These are phyloP conservation scores for Ochropleura leucogaster DNA, from an alignment of 2,888 invertebrate species.

Conservation along the genomic window DNA sequence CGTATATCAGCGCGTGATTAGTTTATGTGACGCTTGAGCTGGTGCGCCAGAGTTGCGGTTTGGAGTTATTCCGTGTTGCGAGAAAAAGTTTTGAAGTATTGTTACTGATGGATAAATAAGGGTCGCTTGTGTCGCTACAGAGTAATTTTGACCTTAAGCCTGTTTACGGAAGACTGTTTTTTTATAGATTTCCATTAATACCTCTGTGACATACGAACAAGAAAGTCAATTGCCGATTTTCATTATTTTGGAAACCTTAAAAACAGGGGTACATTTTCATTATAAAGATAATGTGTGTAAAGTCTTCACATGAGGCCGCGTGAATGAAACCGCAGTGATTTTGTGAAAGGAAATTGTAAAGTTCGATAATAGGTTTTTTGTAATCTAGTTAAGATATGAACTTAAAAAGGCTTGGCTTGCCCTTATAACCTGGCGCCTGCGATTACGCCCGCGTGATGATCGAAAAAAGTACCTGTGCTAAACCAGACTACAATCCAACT, in stretches of 20 bases:
- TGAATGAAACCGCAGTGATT: neutral
- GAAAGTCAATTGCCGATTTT: neutral
- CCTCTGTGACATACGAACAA: neutral
- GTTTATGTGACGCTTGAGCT: slow-evolving; percentile 78
- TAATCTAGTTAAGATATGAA: neutral
- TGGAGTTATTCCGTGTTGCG: slow-evolving; percentile 50
- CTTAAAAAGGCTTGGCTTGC: too few species aligned
- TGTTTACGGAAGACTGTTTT: neutral
- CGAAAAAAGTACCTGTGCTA: too few species aligned
- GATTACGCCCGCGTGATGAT: too few species aligned
- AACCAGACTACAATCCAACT: too few species aligned
- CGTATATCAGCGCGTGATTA: slow-evolving; percentile 79
- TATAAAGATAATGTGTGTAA: neutral
- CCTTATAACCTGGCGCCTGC: too few species aligned
- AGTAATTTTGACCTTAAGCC: neutral
- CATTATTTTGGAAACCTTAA: neutral
- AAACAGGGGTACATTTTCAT: neutral
- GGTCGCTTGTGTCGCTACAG: neutral
- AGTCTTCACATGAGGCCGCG: neutral
- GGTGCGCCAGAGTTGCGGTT: slow-evolving; percentile 63
- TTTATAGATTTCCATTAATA: neutral
- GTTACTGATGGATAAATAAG: neutral
- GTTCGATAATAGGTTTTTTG: neutral
- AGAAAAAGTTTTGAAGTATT: neutral
- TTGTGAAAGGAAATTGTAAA: neutral